Evolutionary conservation across 2,888 invertebrate species (phyloP).

Genomic region (Limnephilus lunatus): DNA sequence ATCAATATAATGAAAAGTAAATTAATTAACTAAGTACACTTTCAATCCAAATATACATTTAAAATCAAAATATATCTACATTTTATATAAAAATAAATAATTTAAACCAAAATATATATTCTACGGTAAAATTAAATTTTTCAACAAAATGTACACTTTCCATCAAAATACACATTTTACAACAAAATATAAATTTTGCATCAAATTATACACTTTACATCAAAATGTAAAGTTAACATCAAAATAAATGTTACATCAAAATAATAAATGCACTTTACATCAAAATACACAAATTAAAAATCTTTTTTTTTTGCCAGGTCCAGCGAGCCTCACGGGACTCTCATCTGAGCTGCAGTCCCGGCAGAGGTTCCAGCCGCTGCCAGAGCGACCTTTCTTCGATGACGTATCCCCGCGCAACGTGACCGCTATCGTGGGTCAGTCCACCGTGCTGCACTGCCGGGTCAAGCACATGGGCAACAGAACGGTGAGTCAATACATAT

Average conservation of each 20-base stretch:
- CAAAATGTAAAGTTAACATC: neutral
- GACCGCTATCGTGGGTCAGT: constrained; percentile 90
- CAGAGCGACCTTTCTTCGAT: constrained; percentile 89
- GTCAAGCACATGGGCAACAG: constrained; percentile 92
- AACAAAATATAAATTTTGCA: neutral
- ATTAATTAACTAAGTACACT: no score
- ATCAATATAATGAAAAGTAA: no score
- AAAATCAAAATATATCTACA: no score
- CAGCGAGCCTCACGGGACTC: constrained; percentile 61
- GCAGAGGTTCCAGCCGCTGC: constrained; percentile 69
- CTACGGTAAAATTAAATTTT: no score
- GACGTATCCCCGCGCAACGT: constrained; percentile 90
- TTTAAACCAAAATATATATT: no score
- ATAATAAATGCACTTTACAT: no score
- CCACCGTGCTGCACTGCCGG: constrained; percentile 86
- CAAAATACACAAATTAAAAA: neutral
- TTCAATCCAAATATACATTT: no score
- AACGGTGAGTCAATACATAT: constrained; percentile 80
- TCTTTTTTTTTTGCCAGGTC: constrained; percentile 58
- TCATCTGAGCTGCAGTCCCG: constrained; percentile 64
- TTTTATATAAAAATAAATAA: no score
- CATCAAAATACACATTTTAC: neutral
- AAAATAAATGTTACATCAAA: no score
- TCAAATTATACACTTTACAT: neutral
- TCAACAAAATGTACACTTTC: neutral